Evolutionary conservation across 2,888 invertebrate genomes (phyloP), one percentile per base, ranked within the genome.

Genomic region (Pandemis corylana): DNA sequence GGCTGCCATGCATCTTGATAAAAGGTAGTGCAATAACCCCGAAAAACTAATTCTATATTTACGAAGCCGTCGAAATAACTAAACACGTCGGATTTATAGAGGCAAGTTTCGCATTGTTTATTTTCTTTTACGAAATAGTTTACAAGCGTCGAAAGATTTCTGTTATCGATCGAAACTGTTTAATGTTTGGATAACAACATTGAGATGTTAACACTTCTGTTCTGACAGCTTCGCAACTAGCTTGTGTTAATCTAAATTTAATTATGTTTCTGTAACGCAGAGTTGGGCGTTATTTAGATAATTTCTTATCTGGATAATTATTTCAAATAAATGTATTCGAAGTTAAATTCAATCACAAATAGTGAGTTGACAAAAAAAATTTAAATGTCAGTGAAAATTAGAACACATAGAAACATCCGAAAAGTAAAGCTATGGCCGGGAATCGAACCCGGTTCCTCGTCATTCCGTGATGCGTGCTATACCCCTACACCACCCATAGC

Each of bases 71-170:
- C 28, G 4, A 12, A 28, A 12, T 20, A 63, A 28, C 51, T 28
- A 70, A 68, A 68, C 59, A 63, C 9, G 13, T 41, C 0, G 9
- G 1, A 70, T 69, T 69, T 69, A 44, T 42, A 2, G 41, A 10
- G 5, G 63, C 63, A 44, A 49, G 7, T 28, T 49, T 65, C 13
- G 28, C 10, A 41, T 10, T 69, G 70, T 53, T 70, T 70, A 63
- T 70, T 70, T 69, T 15, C 6, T 63, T 1, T 42, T 53, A 70
- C 63, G 13, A 63, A 63, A 70, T 70, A 70, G 70, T 63, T 63
- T 70, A 63, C 13, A 2, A 0, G 51, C 70, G 70, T 0, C 53
- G 70, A 70, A 41, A 70, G 70, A 70, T 70, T 69, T 51, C 63
- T 70, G 70, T 63, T 7, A 42, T 53, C 63, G 42, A 63, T 70